Base-by-base conservation (phyloP, 1,140 invertebrate species). In the Zaprionus camerounensis region DNA sequence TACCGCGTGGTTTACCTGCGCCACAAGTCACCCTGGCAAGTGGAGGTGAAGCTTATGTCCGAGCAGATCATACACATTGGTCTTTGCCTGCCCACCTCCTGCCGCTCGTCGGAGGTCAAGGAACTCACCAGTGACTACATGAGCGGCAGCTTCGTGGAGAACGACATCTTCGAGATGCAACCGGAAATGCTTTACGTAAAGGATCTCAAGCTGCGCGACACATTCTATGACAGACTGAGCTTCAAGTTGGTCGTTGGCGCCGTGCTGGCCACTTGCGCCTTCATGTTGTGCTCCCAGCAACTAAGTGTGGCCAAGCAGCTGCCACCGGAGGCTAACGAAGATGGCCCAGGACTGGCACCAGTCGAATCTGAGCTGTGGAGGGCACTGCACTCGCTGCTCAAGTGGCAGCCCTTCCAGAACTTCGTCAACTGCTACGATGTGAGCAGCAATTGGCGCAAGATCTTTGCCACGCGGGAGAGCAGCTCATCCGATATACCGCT, bases 51-150 rank as follows among this genome's bases (percentile, higher is more conserved):
- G 67, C 65, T 93, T 17, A 86, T 92, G 82, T 78, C 91, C 1
- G 92, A 93, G 55, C 76, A 86, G 62, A 82, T 93, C 9, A 64
- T 93, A n/a, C 92, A 93, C 66, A 78, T 93, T 22, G 92, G 92
- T 0, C 72, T 93, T 13, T 93, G 92, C 64, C 44, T 93, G 67
- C 92, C 92, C n/a, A 86, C 71, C 59, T 46, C 88, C 2, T 93
- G 92, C 20, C 34, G 51, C 0, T 84, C 85, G 7, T 31, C 59
- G 31, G 92, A 93, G 56, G 80, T 93, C n/a, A 68, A 91, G 49
- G 78, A 84, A 17, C 46, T 93, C 55, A 79, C 91, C 20, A 61
- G 67, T 9, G 57, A 83, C 5, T 93, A 90, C 49, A 73, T 93
- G 15, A 68, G 76, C 1, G 71, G 75, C 15, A 78, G 70, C 0